phyloP scores from a whole-genome alignment of 2,888 invertebrate species.

The Epirrhoe alternata region DNA sequence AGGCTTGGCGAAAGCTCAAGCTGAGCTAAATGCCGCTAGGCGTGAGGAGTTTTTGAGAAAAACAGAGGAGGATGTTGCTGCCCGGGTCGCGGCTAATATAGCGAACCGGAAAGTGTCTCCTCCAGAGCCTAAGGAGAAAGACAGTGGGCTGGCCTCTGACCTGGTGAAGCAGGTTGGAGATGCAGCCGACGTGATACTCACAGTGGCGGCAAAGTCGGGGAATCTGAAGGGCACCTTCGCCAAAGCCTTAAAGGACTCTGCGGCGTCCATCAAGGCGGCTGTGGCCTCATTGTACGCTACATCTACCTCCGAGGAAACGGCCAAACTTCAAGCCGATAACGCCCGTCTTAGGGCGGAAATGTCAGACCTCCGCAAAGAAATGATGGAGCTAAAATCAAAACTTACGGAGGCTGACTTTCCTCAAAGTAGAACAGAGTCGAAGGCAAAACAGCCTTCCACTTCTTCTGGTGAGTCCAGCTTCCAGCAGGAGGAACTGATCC shows the following conservation, averaged over 20 bases:
- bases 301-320: not conserved
- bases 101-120: not conserved
- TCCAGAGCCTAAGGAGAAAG: not conserved
- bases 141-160: too few species aligned
- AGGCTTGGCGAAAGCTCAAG: too few species aligned
- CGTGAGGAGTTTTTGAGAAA: too few species aligned
- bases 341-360: not conserved
- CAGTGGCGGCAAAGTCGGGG: not conserved
- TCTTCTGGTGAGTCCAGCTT: too few species aligned
- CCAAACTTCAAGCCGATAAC: slow-evolving; percentile 1
- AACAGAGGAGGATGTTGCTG: too few species aligned
- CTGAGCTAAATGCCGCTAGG: too few species aligned
- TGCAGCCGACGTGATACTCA: not conserved
- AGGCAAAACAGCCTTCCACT: too few species aligned
- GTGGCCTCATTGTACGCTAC: not conserved
- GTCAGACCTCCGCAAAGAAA: slow-evolving; percentile 2
- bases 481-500: too few species aligned
- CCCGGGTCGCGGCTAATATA: too few species aligned
- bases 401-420: too few species aligned
- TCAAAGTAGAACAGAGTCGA: too few species aligned
- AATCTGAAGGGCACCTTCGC: slow-evolving; percentile 3
- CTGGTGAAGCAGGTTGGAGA: not conserved
- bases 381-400: not conserved
- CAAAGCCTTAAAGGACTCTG: slow-evolving; percentile 1
- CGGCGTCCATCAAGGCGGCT: not conserved